A percentile compares a stretch with the other conserved stretches of the same genome.
phyloP scores from a whole-genome alignment of 2,888 invertebrate genomes.

The Agrotis exclamationis region DNA sequence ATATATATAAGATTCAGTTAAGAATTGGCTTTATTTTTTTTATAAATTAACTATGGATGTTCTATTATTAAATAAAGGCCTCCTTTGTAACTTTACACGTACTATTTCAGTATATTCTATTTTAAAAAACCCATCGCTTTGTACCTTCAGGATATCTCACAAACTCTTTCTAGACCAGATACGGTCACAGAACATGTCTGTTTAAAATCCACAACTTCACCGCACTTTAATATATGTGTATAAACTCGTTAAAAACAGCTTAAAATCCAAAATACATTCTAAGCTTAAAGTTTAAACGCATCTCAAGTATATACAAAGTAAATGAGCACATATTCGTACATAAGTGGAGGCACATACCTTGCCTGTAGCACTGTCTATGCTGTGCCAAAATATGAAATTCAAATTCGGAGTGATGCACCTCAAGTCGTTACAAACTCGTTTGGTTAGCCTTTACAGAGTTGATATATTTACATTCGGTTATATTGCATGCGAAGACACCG shows the following conservation, averaged over 20 bases:
- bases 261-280: constrained; percentile 6
- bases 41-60: too few species aligned
- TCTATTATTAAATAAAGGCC: too few species aligned
- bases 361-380: constrained; percentile 68
- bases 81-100: too few species aligned
- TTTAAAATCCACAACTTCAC: background rate
- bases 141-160: too few species aligned
- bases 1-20: too few species aligned
- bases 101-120: too few species aligned
- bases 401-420: constrained; percentile 77
- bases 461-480: constrained; percentile 65
- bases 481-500: constrained; percentile 41
- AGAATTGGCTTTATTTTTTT: too few species aligned
- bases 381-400: constrained; percentile 77
- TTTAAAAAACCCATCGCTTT: too few species aligned
- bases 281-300: constrained; percentile 19
- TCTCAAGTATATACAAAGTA: constrained; percentile 32
- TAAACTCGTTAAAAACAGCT: background rate
- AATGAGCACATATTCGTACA: constrained; percentile 42
- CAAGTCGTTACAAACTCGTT: constrained; percentile 83
- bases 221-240: too few species aligned
- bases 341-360: constrained; percentile 34
- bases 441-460: constrained; percentile 70
- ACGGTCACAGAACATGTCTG: too few species aligned
- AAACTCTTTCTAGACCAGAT: too few species aligned